Evolutionary conservation across 2,888 invertebrate genomes (phyloP).

Genomic region (Nephrotoma appendiculata): DNA sequence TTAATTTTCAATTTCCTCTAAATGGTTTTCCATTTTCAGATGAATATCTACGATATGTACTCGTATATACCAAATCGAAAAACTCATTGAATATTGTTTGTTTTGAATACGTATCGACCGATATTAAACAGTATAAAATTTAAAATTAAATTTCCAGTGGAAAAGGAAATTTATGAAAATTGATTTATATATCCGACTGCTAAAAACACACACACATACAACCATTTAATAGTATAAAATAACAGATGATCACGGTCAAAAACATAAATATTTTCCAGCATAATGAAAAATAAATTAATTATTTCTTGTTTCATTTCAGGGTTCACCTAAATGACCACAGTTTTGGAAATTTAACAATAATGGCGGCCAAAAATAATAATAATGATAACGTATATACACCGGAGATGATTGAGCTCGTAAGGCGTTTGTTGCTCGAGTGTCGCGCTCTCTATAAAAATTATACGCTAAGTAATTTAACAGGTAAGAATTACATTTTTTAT

Average conservation of each 20-base stretch:
- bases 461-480: not conserved
- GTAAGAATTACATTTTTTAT: not conserved
- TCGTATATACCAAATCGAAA: not conserved
- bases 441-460: not conserved
- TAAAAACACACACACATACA: not conserved
- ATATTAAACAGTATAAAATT: not conserved
- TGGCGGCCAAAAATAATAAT: not conserved
- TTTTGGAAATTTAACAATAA: not conserved
- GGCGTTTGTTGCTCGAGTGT: not conserved
- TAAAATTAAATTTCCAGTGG: not conserved
- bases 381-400: not conserved
- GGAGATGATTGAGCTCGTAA: not conserved
- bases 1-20: not conserved
- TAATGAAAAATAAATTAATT: not conserved
- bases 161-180: not conserved
- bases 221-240: too few relatives aligned
- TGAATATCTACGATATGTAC: not conserved
- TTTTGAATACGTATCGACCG: not conserved
- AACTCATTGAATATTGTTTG: not conserved
- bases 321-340: not conserved
- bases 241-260: not conserved
- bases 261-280: not conserved
- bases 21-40: not conserved
- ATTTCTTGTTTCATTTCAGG: not conserved
- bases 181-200: not conserved